Base-by-base conservation (phyloP, 2,113 vertebrate genomes). In the Chitala chitala region DNA sequence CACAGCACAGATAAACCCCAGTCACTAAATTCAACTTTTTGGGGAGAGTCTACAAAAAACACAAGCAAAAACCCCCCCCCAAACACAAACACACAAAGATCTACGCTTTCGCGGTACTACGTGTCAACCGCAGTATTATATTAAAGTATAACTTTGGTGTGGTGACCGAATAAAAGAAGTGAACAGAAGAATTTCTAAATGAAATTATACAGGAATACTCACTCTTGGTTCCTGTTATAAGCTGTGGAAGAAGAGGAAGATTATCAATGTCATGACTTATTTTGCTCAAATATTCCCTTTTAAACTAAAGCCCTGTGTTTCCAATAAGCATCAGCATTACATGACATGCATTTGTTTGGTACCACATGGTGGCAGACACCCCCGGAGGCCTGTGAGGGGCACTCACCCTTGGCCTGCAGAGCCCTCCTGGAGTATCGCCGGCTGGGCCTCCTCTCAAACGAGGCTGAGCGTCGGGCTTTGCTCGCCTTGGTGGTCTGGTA, bases 401-500 rank as follows among this genome's bases (percentile, higher is more conserved):
- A 6, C 69, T 87, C 78, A 96, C 97, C 94, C 94, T 92, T 91
- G 84, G 86, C 91, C 75, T 90, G 92, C 76, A 95, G 83, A 48
- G 94, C 94, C 82, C 97, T 91, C 48, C 96, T 91, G 50, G 97
- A 99, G 65, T 99, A 99, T 46, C 97, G 93, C 64, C 96, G 94
- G 83, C 97, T 99, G 55, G 97, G 96, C 48, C 96, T 90, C 75
- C 97, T 94, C 87, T 99, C 97, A 82, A 99, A 99, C 1, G 95
- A 96, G 50, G 95, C 78, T 0, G 96, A 98, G 8, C 96, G 86
- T 78, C 97, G 90, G 36, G 95, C 92, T 91, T 99, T 99, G 76
- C 89, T 98, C 29, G 90, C 92, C 86, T 98, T 98, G 63, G 96
- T 98, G n/a, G 97, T 98, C 88, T 99, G 97, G 83, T 99, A 99